Base-by-base conservation (phyloP, 2,888 invertebrate species). In the Drosophila sordidapex region DNA sequence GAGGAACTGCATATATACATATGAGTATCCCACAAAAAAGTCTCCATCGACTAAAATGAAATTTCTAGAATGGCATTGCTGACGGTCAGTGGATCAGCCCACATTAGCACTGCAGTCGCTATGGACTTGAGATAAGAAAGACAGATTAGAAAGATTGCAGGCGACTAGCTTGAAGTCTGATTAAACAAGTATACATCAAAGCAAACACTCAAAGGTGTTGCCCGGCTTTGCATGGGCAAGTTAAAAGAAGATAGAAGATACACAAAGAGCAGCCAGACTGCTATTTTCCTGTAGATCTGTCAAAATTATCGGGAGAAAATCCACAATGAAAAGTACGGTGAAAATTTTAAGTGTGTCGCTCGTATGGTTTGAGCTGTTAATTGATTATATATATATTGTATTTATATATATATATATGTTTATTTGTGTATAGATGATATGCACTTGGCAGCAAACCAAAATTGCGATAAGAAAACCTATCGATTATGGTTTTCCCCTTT, bases 391-490 rank as follows among this genome's bases (percentile, higher is more conserved):
- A 21, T 6, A 31, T 27, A 18, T 31, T 33, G 13, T 29, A 18
- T 33, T 5, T 35, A 21, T n/a, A 21, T 35, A 4, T 46, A 1
- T 21, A 1, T 8, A 13, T 21, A 18, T n/a, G 11, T n/a, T 10
- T 48, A 4, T 21, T 31, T 11, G 11, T 29, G 15, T 38, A 8
- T n/a, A 27, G 56, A 13, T 4, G 13, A 40, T 13, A 56, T 76
- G 63, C 74, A 73, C 62, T 68, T 74, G 79, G 52, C 51, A 61
- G 64, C 69, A 56, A 60, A 60, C 49, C 48, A 7, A 33, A 31
- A 38, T 15, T 13, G 33, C 35, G 70, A 70, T 70, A 70, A 60
- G 25, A 13, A 46, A 25, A 25, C 27, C 27, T 48, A 70, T 70
- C 52, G 59, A 53, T 46, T 59, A 70, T 27, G 21, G 10, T 53